phyloP scores from a whole-genome alignment of 2,888 invertebrate genomes.

The Cotesia congregata region DNA sequence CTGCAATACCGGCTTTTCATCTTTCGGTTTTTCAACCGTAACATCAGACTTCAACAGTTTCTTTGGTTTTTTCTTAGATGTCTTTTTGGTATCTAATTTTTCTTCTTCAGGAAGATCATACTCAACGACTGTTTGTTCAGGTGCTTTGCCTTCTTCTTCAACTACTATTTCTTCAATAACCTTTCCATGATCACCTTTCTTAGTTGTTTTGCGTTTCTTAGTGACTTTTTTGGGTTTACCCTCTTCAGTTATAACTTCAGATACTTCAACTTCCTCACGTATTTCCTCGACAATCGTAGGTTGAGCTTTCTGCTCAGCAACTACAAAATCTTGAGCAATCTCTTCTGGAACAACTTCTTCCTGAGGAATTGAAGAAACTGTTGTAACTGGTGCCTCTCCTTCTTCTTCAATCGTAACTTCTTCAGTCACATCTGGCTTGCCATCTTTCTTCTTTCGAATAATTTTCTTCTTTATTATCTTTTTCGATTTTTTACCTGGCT shows the following conservation, averaged over 20 bases:
- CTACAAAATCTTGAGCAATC: neutral
- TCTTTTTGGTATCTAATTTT: constrained; percentile 4
- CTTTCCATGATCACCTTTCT: constrained; percentile 50
- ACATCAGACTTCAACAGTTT: constrained; percentile 49
- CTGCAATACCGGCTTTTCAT: constrained; percentile 69
- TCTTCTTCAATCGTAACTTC: constrained; percentile 48
- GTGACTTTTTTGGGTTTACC: constrained; percentile 55
- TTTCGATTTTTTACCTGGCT: constrained; percentile 55
- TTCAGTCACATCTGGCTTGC: constrained; percentile 51
- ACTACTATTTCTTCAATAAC: constrained; percentile 67
- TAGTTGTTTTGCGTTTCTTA: constrained; percentile 50
- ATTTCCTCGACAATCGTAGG: constrained; percentile 31
- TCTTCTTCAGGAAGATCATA: constrained; percentile 12
- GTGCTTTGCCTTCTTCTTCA: constrained; percentile 58
- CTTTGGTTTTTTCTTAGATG: constrained; percentile 59
- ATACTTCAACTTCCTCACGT: constrained; percentile 28
- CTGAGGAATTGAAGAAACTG: neutral
- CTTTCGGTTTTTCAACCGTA: constrained; percentile 53
- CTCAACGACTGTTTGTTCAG: constrained; percentile 53
- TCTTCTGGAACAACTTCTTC: neutral
- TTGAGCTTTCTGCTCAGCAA: neutral
- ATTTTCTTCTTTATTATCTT: constrained; percentile 71
- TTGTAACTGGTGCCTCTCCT: constrained; percentile 55
- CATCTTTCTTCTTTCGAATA: constrained; percentile 65
- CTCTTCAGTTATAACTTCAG: constrained; percentile 53